Conservation (phyloP, 2,797 vertebrate species). For the Rachycentron canadum region DNA sequence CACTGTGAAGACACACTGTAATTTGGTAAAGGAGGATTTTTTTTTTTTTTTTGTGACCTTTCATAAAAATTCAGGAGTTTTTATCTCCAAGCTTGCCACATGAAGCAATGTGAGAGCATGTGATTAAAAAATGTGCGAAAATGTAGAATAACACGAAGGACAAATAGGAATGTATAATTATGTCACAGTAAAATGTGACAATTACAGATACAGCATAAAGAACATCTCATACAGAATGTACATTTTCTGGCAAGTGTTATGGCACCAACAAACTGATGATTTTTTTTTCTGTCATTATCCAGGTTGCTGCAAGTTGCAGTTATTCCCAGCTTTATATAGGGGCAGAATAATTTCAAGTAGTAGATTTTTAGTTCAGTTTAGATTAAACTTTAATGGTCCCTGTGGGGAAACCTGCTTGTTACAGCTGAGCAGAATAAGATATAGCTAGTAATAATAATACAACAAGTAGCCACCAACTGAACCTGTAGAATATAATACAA, state of each 20-base stretch:
- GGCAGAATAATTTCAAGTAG: conserved; percentile 64
- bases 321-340: conserved; percentile 48
- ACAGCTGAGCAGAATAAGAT: conserved; percentile 66
- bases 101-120: conserved; percentile 10
- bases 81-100: conserved; percentile 21
- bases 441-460: conserved; percentile 72
- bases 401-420: conserved; percentile 56
- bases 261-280: conserved; percentile 39
- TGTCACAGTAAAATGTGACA: conserved; percentile 25
- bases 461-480: conserved; percentile 57
- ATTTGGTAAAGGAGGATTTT: conserved; percentile 50
- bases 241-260: conserved; percentile 48
- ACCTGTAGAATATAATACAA: conserved; percentile 55
- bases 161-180: conserved; percentile 38
- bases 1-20: conserved; percentile 54
- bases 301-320: conserved; percentile 53
- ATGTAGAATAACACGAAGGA: conserved; percentile 33
- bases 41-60: conserved; percentile 26
- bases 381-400: conserved; percentile 76
- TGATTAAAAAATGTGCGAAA: conserved; percentile 10
- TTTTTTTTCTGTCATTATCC: conserved; percentile 57
- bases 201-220: conserved; percentile 10
- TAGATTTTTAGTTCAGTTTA: conserved; percentile 69
- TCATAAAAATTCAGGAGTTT: conserved; percentile 11
- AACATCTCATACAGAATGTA: conserved; percentile 41